phyloP scores from a whole-genome alignment of 2,113 vertebrate genomes.

The Tenrec ecaudatus region DNA sequence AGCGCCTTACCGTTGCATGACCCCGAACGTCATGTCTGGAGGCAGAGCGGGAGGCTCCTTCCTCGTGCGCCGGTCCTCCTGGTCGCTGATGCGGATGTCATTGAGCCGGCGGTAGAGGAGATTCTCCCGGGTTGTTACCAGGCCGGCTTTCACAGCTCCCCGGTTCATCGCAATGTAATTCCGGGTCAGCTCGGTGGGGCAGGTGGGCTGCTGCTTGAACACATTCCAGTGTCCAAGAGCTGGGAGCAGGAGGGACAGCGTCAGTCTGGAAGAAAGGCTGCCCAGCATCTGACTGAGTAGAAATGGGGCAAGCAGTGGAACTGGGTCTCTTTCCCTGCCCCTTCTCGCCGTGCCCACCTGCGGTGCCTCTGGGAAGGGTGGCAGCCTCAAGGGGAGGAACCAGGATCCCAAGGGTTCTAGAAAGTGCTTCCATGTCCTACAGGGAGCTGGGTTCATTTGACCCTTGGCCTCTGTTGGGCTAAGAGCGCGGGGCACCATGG shows the following conservation, averaged over 20 bases:
- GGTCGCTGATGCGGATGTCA: constrained; percentile 72
- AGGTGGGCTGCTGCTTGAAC: constrained; percentile 59
- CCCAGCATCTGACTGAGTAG: rapidly evolving
- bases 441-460: rapidly evolving
- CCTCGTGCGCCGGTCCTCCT: constrained; percentile 35
- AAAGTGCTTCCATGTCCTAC: rapidly evolving
- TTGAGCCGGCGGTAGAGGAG: constrained; percentile 88
- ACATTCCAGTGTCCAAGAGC: constrained; percentile 91
- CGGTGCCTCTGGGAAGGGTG: background rate
- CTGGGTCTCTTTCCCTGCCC: background rate
- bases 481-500: rapidly evolving
- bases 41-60: constrained; percentile 53
- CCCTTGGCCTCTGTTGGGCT: background rate
- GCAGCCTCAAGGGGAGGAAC: background rate
- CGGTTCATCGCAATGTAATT: constrained; percentile 91
- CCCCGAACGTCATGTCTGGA: constrained; percentile 86
- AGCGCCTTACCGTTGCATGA: constrained; percentile 86
- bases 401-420: background rate
- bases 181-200: constrained; percentile 62
- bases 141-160: constrained; percentile 87
- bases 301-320: rapidly evolving
- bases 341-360: too few species aligned
- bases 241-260: constrained; percentile 58
- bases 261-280: background rate
- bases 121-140: constrained; percentile 88